Evolutionary conservation across 2,888 invertebrate species (phyloP).

Genomic region (Merodon equestris): DNA sequence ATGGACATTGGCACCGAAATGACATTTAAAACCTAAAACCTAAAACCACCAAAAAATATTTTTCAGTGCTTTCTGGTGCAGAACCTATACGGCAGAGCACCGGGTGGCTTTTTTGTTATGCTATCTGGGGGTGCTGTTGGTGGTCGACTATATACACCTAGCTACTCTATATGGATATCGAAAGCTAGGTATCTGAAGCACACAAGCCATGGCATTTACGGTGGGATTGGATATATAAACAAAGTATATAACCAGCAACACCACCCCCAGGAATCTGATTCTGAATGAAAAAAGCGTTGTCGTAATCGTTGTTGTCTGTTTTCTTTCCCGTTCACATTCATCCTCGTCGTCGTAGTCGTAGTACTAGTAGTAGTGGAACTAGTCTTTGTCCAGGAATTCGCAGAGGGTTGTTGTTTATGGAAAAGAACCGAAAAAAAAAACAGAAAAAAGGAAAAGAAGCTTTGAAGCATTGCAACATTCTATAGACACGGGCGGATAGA

Average conservation of each 20-base stretch:
- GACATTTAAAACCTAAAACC: neutral
- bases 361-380: too few species aligned
- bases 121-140: too few species aligned
- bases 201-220: slow-evolving; percentile 32
- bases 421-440: too few species aligned
- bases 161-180: neutral
- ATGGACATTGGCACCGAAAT: too few species aligned
- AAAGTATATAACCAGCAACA: slow-evolving; percentile 21
- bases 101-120: too few species aligned
- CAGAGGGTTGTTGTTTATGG: slow-evolving; percentile 52
- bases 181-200: slow-evolving; percentile 51
- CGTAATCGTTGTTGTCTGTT: slow-evolving; percentile 49
- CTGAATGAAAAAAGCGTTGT: slow-evolving; percentile 67
- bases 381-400: slow-evolving; percentile 48
- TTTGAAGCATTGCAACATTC: slow-evolving; percentile 62
- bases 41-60: slow-evolving; percentile 7
- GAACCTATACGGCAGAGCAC: slow-evolving; percentile 25
- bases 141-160: slow-evolving; percentile 18
- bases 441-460: slow-evolving; percentile 30
- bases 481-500: slow-evolving; percentile 55
- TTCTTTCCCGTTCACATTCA: slow-evolving; percentile 21
- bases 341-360: slow-evolving; percentile 21
- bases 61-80: slow-evolving; percentile 35
- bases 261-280: slow-evolving; percentile 50
- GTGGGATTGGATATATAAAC: slow-evolving; percentile 15